Evolutionary conservation across 2,113 vertebrate genomes (phyloP), one percentile per base, ranked within the genome.

Genomic region (Malurus melanocephalus): DNA sequence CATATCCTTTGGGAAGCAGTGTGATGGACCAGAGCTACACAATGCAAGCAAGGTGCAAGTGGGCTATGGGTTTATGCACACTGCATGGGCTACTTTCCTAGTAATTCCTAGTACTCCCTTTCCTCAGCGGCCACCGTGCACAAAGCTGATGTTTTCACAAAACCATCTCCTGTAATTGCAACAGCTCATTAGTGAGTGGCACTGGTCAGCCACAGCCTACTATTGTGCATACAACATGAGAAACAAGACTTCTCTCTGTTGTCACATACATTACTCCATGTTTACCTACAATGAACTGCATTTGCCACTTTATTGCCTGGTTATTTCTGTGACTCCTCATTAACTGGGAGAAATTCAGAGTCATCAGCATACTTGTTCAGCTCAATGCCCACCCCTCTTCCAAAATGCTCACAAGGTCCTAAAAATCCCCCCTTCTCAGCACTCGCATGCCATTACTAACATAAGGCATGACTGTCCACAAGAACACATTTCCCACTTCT

Each of bases 211-310:
- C 65, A 62, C 73, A 80, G 64, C 38, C 52, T 62, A 51, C 64
- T 71, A 17, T 8, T 72, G 59, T 33, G 12, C 28, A 53, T 5
- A 11, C 27, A 28, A 78, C 38, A 14, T 0, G 13, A 84, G 28
- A 14, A 68, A 16, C 19, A 51, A 86, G 56, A 49, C 73, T 57
- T 3, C 73, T 62, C 53, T 83, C 30, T 42, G 45, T 43, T 52
- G 53, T 84, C 62, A 57, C 38, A 57, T 6, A 46, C 6, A 4
- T 26, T 52, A 72, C 10, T 71, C 20, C 23, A 24, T 0, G 0
- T 75, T 80, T 84, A 88, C 40, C 51, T 87, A 75, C 32, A 33
- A 52, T 86, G 22, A 88, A 59, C 53, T 65, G 40, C n/a, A 74
- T 64, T 53, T 88, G 22, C 30, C n/a, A 65, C 66, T 75, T 74